These are phyloP conservation scores for Tachuris rubrigastra DNA, from an alignment of 2,113 vertebrate genomes.

Conservation along the genomic window DNA sequence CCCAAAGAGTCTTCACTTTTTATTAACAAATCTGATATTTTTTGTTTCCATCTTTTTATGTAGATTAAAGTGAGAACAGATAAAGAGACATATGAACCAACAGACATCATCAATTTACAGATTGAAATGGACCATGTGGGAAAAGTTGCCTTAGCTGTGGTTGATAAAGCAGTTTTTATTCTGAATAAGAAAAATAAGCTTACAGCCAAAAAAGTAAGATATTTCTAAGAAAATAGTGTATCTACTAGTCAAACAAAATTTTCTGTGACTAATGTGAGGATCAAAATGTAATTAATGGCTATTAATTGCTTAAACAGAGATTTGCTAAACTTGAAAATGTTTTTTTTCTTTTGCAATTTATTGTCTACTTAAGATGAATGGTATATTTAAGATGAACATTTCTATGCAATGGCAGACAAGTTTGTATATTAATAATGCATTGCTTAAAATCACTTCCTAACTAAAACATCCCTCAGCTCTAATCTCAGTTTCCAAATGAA, in stretches of 20 bases:
- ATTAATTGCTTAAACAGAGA: background rate
- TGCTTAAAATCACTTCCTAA: background rate
- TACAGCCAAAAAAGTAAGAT: constrained; percentile 76
- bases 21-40: background rate
- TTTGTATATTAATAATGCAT: background rate
- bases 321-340: background rate
- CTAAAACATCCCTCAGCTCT: background rate
- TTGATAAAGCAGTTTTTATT: constrained; percentile 81
- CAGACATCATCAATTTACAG: background rate
- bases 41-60: background rate
- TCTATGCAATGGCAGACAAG: background rate
- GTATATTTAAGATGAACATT: background rate
- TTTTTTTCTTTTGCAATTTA: background rate
- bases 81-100: background rate
- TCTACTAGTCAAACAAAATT: background rate
- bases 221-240: background rate
- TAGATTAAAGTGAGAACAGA: constrained; percentile 57
- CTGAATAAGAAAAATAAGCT: constrained; percentile 79
- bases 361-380: background rate
- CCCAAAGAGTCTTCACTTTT: background rate
- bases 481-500: background rate
- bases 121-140: constrained; percentile 29
- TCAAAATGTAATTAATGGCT: background rate
- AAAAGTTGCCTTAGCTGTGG: constrained; percentile 76
- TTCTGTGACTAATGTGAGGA: background rate